A percentile compares a stretch with the other conserved stretches of the same genome.
These are phyloP conservation scores for Sesamia inferens DNA, from an alignment of 2,888 invertebrate species.

Conservation along the genomic window DNA sequence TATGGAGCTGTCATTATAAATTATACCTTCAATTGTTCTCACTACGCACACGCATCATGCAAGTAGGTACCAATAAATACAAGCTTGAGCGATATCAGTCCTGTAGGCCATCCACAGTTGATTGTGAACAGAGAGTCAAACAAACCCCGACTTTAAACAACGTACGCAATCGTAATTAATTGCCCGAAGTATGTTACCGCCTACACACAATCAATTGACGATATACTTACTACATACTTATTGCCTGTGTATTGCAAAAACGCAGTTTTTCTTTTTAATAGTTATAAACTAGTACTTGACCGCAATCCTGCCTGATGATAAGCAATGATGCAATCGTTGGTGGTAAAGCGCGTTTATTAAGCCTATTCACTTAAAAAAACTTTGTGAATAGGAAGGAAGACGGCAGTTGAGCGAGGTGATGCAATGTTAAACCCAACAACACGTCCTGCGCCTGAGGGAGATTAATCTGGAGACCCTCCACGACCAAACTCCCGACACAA, in stretches of 20 bases:
- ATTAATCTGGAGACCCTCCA: too few relatives aligned
- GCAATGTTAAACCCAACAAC: too few relatives aligned
- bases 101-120: constrained; percentile 27
- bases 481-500: too few relatives aligned
- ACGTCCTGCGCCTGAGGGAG: too few relatives aligned
- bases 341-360: too few relatives aligned
- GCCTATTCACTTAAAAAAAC: too few relatives aligned
- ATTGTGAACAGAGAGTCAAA: constrained; percentile 25
- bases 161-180: constrained; percentile 31
- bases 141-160: constrained; percentile 25
- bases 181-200: constrained; percentile 23
- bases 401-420: too few relatives aligned
- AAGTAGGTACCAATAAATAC: constrained; percentile 70
- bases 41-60: constrained; percentile 52
- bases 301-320: too few relatives aligned
- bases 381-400: too few relatives aligned
- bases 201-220: constrained; percentile 34
- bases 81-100: constrained; percentile 72
- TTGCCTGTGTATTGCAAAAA: constrained; percentile 28
- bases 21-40: constrained; percentile 40
- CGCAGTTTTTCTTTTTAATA: neutral
- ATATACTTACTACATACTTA: constrained; percentile 27
- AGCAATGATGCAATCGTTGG: too few relatives aligned
- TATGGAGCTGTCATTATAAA: constrained; percentile 35
- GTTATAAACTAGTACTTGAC: too few relatives aligned